These are phyloP conservation scores for Axinella damicornis DNA, from an alignment of 37 sponge, comb jelly and placozoan species.

Conservation along the genomic window DNA sequence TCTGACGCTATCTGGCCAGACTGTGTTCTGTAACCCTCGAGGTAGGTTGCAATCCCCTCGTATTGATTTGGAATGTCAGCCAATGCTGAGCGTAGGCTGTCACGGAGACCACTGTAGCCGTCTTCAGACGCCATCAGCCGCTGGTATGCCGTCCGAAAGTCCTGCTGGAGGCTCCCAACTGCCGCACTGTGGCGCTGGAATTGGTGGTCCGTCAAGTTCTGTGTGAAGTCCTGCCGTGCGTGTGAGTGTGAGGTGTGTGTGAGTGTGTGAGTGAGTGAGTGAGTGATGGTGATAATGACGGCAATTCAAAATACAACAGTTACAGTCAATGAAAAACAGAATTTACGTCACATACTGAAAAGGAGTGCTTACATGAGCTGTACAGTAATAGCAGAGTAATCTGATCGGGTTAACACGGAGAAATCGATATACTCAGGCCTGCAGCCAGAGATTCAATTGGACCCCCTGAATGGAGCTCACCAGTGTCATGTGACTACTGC, in stretches of 20 bases:
- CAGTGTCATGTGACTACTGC: too few relatives aligned
- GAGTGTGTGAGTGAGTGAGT: neutral
- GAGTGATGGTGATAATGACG: too few relatives aligned
- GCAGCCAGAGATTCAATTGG: too few relatives aligned
- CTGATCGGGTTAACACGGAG: too few relatives aligned
- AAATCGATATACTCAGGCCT: too few relatives aligned
- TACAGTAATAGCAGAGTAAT: too few relatives aligned
- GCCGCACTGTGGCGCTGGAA: neutral
- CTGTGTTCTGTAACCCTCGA: constrained; percentile 4
- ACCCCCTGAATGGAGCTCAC: too few relatives aligned
- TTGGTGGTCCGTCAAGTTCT: constrained; percentile 25
- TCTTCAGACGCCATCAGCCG: constrained; percentile 6
- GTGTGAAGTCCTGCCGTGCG: constrained; percentile 3
- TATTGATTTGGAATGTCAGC: constrained; percentile 7
- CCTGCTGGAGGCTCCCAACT: neutral
- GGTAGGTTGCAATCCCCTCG: neutral
- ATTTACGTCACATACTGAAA: too few relatives aligned
- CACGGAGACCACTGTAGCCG: constrained; percentile 1
- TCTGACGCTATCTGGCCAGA: neutral
- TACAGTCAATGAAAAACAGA: too few relatives aligned
- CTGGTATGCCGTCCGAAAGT: neutral
- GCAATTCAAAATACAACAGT: too few relatives aligned
- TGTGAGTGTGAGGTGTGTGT: neutral
- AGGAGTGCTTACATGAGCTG: too few relatives aligned
- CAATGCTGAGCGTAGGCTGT: neutral